phyloP scores from a whole-genome alignment of 2,113 vertebrate genomes.

The Dermatemys mawii region DNA sequence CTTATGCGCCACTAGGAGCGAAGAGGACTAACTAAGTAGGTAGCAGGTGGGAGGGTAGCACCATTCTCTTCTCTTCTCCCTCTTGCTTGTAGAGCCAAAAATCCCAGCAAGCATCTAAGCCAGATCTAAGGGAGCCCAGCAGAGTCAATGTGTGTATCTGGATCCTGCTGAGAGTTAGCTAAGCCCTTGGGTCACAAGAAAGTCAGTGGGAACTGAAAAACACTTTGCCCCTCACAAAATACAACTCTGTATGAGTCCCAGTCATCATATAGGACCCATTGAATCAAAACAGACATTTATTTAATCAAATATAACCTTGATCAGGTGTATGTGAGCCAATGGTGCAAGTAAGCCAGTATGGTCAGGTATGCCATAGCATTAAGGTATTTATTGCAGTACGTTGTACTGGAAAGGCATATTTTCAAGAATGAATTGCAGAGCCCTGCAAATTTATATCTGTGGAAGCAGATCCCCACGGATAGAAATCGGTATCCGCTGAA shows the following conservation, averaged over 20 bases:
- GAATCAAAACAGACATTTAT: neutral
- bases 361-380: too few relatives aligned
- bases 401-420: too few relatives aligned
- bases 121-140: neutral
- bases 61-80: neutral
- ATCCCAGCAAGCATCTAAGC: neutral
- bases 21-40: too few relatives aligned
- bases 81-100: neutral
- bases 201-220: neutral
- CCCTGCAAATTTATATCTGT: too few relatives aligned
- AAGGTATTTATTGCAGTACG: too few relatives aligned
- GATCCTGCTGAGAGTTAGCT: neutral
- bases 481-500: too few relatives aligned
- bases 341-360: too few relatives aligned
- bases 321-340: neutral
- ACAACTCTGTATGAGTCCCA: accelerated
- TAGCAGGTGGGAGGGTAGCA: neutral
- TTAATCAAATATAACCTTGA: neutral
- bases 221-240: accelerated
- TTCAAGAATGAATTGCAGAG: too few relatives aligned
- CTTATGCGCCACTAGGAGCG: too few relatives aligned
- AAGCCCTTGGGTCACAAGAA: neutral
- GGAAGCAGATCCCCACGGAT: too few relatives aligned
- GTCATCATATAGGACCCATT: neutral
- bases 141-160: accelerated